Evolutionary conservation across 2,888 invertebrate genomes (phyloP).

Genomic region (Yponomeuta cagnagella): DNA sequence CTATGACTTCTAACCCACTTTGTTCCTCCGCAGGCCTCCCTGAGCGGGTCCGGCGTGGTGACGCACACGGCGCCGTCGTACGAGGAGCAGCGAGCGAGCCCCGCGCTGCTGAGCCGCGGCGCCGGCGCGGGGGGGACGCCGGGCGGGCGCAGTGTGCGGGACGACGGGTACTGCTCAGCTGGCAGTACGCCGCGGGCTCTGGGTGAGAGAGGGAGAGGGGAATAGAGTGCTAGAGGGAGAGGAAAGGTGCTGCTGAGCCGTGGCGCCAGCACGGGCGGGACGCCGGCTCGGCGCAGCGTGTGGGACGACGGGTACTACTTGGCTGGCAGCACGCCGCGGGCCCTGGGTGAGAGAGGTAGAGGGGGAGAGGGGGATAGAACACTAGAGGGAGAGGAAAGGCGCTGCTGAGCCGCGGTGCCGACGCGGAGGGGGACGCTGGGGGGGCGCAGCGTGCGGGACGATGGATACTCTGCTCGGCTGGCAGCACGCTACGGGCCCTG

Average conservation of each 20-base stretch:
- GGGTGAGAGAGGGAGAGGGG: constrained; percentile 43
- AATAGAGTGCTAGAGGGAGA: too few relatives aligned
- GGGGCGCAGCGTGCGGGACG: constrained; percentile 71
- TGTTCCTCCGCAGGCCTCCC: constrained; percentile 40
- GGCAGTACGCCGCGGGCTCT: constrained; percentile 80
- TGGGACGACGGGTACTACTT: constrained; percentile 81
- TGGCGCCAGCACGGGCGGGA: constrained; percentile 24
- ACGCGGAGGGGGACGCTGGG: constrained; percentile 21
- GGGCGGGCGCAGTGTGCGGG: constrained; percentile 66
- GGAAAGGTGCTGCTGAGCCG: constrained; percentile 45
- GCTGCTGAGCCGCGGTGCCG: constrained; percentile 44
- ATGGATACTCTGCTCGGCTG: constrained; percentile 79
- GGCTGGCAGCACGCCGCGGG: constrained; percentile 79
- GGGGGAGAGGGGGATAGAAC: too few relatives aligned
- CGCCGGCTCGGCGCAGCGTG: constrained; percentile 47
- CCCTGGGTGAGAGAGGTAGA: constrained; percentile 60
- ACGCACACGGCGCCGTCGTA: constrained; percentile 66
- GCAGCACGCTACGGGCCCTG: constrained; percentile 79
- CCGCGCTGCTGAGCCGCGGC: constrained; percentile 53
- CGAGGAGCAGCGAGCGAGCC: constrained; percentile 65
- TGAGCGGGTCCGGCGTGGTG: constrained; percentile 48
- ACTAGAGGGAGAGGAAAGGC: constrained; percentile 26
- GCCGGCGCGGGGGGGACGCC: constrained; percentile 52
- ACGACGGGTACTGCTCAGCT: constrained; percentile 81
- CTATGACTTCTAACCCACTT: too few relatives aligned